Conservation (phyloP, 2,888 invertebrate species). For the Melolontha melolontha region DNA sequence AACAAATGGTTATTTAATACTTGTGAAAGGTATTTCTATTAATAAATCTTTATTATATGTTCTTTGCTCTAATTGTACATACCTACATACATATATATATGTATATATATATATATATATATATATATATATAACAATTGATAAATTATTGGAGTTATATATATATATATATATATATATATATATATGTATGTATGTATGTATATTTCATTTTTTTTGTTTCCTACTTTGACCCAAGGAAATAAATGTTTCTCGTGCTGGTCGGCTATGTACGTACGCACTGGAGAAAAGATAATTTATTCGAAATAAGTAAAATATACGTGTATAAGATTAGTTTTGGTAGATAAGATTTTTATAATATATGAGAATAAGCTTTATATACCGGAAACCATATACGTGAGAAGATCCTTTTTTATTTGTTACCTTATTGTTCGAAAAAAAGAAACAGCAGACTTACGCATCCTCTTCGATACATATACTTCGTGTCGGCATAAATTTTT, state of each 20-base stretch:
- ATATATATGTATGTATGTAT: neutral
- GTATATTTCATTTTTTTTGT: neutral
- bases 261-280: constrained; percentile 6
- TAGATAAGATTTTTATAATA: constrained; percentile 54
- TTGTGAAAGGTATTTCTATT: neutral
- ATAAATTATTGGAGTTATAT: no score
- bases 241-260: neutral
- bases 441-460: constrained; percentile 12
- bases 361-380: constrained; percentile 52
- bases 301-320: constrained; percentile 51
- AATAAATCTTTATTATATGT: neutral
- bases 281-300: constrained; percentile 44
- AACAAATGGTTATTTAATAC: neutral
- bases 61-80: neutral
- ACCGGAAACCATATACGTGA: constrained; percentile 50
- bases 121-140: no score
- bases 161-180: neutral
- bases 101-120: neutral
- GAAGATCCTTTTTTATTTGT: constrained; percentile 43
- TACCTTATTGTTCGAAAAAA: constrained; percentile 37
- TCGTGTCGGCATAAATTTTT: constrained; percentile 21
- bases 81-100: neutral
- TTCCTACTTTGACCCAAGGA: constrained; percentile 6
- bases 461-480: constrained; percentile 31
- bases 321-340: constrained; percentile 53